phyloP scores from a whole-genome alignment of 2,888 invertebrate species.

The Drosophila diplacantha region DNA sequence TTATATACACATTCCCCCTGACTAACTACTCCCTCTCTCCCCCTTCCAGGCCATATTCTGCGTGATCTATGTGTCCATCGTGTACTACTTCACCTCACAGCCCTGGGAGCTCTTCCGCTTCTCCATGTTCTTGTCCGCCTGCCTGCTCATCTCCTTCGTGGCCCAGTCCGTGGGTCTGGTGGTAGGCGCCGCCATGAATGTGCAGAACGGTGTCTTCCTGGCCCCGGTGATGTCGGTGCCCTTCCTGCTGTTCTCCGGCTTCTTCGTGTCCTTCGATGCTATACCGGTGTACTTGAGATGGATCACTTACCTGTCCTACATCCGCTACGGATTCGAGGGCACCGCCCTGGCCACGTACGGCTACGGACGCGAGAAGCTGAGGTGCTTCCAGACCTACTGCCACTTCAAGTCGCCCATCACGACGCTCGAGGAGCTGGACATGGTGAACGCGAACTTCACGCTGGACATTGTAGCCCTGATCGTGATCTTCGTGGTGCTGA shows the following conservation, averaged over 20 bases:
- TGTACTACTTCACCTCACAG: conserved; percentile 96
- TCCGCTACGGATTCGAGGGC: conserved; percentile 97
- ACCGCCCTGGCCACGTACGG: conserved; percentile 95
- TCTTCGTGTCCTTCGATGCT: conserved; percentile 97
- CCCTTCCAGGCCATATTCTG: conserved; percentile 91
- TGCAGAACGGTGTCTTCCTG: conserved; percentile 96
- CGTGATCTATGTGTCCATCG: conserved; percentile 92
- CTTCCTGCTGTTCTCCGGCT: conserved; percentile 96
- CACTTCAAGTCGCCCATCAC: conserved; percentile 90
- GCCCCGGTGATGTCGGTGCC: conserved; percentile 98
- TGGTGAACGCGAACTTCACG: conserved; percentile 87
- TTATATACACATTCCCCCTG: background rate
- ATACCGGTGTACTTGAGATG: conserved; percentile 96
- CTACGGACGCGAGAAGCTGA: conserved; percentile 87
- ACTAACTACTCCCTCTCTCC: conserved; percentile 12
- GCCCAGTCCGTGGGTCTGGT: conserved; percentile 97
- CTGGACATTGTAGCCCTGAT: conserved; percentile 89
- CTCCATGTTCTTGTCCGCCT: conserved; percentile 91
- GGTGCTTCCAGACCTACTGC: conserved; percentile 90
- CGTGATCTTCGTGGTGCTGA: conserved; percentile 87
- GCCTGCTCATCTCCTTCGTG: conserved; percentile 93
- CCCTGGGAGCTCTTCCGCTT: conserved; percentile 90
- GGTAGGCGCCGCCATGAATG: conserved; percentile 96
- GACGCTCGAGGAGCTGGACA: conserved; percentile 91
- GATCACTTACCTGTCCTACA: conserved; percentile 97